phyloP scores from a whole-genome alignment of 2,888 invertebrate genomes.

The Germaria angustata region DNA sequence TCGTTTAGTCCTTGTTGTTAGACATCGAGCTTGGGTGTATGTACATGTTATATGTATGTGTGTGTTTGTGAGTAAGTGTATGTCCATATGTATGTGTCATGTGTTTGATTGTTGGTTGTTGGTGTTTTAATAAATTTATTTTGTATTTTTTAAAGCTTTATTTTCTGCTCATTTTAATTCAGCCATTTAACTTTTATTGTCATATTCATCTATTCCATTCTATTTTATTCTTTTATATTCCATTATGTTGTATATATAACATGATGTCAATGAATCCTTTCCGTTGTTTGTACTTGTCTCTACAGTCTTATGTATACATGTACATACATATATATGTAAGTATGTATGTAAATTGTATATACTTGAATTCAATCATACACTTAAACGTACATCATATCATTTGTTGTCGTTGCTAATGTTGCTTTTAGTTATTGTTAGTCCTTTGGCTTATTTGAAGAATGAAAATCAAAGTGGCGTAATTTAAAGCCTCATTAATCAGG shows the following conservation, averaged over 20 bases:
- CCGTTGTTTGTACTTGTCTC: neutral
- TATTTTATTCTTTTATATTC: slow-evolving; percentile 12
- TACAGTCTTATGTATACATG: no score
- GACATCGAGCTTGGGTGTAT: neutral
- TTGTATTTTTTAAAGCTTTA: neutral
- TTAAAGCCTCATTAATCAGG: slow-evolving; percentile 78
- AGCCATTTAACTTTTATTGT: slow-evolving; percentile 51
- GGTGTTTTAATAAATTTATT: no score
- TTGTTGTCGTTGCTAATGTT: slow-evolving; percentile 65
- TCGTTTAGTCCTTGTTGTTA: slow-evolving; percentile 14
- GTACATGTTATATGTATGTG: no score
- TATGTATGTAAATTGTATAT: no score
- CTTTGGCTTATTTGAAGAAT: slow-evolving; percentile 72
- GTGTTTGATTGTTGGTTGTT: no score
- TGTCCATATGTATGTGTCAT: no score
- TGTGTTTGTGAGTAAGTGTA: no score
- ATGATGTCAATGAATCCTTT: slow-evolving; percentile 59
- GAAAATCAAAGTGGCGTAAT: slow-evolving; percentile 77
- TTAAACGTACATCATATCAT: slow-evolving; percentile 15
- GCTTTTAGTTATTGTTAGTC: slow-evolving; percentile 32
- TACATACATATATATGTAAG: neutral
- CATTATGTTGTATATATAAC: slow-evolving; percentile 37
- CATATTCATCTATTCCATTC: slow-evolving; percentile 40
- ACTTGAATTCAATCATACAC: slow-evolving; percentile 21
- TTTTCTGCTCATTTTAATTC: slow-evolving; percentile 39